Evolutionary conservation across 2,888 invertebrate species (phyloP), one percentile per base, ranked within the genome.

Genomic region (Brachypterus glaber): DNA sequence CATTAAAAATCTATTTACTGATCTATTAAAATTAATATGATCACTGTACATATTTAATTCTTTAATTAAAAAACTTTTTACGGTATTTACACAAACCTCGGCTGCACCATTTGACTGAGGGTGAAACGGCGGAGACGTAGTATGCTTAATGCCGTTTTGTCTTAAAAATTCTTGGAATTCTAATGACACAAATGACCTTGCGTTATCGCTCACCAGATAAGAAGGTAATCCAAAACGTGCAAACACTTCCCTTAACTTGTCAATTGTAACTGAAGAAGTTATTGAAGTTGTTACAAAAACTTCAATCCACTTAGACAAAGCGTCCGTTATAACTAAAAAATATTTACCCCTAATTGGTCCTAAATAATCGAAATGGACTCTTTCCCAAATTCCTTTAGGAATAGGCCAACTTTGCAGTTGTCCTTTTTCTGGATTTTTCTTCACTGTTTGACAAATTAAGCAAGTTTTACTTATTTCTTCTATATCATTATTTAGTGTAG

Each of bases 301-400:
- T 21, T 21, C 21, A 5, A 21, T 5, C 21, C 21, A 21, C 9
- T 21, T 21, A 16, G 41, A 35, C n/a, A 25, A 36, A 3, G 44
- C 36, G 30, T 44, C 44, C 8, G 41, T 24, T 4, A 44, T 8
- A 9, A 44, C 27, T 21, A 44, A 35, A 37, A 38, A 35, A 21
- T 31, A 27, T 37, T n/a, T 30, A 17, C 8, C 17, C 9, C 12
- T 37, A 9, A 7, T 33, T 13, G 27, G 27, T 21, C 63, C 64
- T 7, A 62, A 61, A 50, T 59, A 65, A 46, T 68, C 67, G 7
- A 63, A 45, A 47, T 68, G 66, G 3, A 66, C 40, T n/a, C 66
- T 45, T 40, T 60, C 48, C 59, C 59, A 61, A 12, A 56, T 51
- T 21, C 45, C 40, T 2, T 39, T 44, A 9, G 61, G 43, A 51